Conservation (phyloP, 2,888 invertebrate genomes). For the Hirtodrosophila histrioides region DNA sequence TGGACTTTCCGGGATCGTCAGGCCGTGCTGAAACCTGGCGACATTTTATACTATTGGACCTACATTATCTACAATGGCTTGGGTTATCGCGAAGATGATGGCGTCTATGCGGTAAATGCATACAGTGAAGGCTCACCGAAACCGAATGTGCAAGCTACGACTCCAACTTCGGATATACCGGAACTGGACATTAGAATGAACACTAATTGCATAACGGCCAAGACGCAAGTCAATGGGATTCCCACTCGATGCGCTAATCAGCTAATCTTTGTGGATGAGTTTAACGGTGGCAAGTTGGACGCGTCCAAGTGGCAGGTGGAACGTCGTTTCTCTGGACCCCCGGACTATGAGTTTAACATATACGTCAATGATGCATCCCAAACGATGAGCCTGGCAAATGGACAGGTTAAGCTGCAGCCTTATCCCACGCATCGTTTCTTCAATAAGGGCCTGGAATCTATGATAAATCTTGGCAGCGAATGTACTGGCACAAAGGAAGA, state of each 20-base stretch:
- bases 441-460: slow-evolving; percentile 26
- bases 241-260: slow-evolving; percentile 71
- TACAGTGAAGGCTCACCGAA: slow-evolving; percentile 42
- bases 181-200: slow-evolving; percentile 42
- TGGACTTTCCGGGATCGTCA: slow-evolving; percentile 89
- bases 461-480: slow-evolving; percentile 64
- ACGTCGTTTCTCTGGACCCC: slow-evolving; percentile 74
- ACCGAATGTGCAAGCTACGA: not conserved
- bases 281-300: slow-evolving; percentile 64
- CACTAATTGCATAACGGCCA: slow-evolving; percentile 40
- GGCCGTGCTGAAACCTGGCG: slow-evolving; percentile 87
- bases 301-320: slow-evolving; percentile 75
- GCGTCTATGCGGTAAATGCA: slow-evolving; percentile 69
- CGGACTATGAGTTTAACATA: slow-evolving; percentile 80
- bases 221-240: slow-evolving; percentile 63
- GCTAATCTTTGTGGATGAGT: slow-evolving; percentile 81
- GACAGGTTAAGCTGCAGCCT: slow-evolving; percentile 68
- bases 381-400: slow-evolving; percentile 60
- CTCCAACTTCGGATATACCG: not conserved
- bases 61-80: slow-evolving; percentile 89
- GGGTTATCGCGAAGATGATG: slow-evolving; percentile 87
- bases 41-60: slow-evolving; percentile 91
- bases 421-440: slow-evolving; percentile 56
- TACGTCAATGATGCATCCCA: slow-evolving; percentile 46
- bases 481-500: slow-evolving; percentile 76